A percentile compares a stretch with the other conserved stretches of the same genome.
phyloP scores from a whole-genome alignment of 2,113 vertebrate species.

The Erythrocercus mccallii region DNA sequence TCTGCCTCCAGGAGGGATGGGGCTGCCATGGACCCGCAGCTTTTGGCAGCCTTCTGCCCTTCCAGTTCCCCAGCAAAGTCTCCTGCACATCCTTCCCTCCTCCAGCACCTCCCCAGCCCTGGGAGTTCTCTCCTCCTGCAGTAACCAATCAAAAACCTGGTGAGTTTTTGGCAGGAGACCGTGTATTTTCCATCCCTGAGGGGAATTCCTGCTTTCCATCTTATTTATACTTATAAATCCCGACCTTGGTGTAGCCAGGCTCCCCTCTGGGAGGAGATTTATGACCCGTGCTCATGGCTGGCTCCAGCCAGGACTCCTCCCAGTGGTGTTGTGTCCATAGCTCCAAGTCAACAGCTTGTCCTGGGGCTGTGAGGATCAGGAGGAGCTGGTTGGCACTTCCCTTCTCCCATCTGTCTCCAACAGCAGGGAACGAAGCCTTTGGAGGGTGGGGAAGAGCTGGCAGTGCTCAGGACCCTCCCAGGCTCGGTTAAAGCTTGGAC shows the following conservation, averaged over 20 bases:
- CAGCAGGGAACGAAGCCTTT: background rate
- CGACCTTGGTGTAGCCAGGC: background rate
- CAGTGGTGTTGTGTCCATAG: background rate
- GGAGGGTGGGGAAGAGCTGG: background rate
- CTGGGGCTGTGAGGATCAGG: background rate
- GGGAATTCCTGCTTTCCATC: background rate
- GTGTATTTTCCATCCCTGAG: background rate
- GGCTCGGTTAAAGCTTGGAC: background rate
- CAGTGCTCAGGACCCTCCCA: background rate
- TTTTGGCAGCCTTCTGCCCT: background rate
- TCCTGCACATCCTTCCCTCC: background rate
- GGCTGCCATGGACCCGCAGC: background rate
- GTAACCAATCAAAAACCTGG: background rate
- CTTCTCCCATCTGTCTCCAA: background rate
- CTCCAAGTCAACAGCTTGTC: background rate
- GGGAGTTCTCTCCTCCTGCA: background rate
- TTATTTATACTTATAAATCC: conserved; percentile 6
- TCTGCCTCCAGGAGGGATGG: background rate
- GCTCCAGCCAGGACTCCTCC: background rate
- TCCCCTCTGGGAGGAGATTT: background rate
- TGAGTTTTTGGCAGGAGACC: background rate
- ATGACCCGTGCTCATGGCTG: background rate
- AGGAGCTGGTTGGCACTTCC: background rate
- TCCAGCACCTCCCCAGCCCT: background rate
- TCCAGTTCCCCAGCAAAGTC: background rate